These are phyloP conservation scores for Clarias laeviceps DNA, from an alignment of 2,797 vertebrate species.

Conservation along the genomic window DNA sequence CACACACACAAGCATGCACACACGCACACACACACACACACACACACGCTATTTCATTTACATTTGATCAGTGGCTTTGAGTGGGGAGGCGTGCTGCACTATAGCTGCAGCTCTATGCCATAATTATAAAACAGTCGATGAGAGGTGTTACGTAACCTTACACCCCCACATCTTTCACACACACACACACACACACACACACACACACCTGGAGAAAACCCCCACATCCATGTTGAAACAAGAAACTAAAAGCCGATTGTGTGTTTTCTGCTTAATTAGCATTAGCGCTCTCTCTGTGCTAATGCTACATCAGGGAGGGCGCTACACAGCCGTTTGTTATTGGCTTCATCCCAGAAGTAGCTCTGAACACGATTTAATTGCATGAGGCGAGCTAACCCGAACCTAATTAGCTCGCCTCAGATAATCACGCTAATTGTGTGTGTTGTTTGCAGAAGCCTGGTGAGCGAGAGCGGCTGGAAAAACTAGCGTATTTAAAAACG, in stretches of 20 bases:
- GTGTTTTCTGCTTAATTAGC: constrained; percentile 3
- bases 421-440: not conserved
- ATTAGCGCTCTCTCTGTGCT: not conserved
- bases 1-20: not conserved
- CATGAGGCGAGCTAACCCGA: not conserved
- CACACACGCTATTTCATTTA: not conserved
- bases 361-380: not conserved
- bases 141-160: not conserved
- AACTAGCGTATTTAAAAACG: too few species aligned
- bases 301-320: not conserved
- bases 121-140: not conserved
- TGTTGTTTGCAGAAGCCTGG: not conserved
- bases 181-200: not conserved
- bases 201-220: not conserved
- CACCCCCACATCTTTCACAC: not conserved
- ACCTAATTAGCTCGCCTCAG: not conserved
- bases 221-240: too few species aligned
- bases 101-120: not conserved
- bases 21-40: not conserved
- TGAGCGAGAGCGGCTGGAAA: not conserved
- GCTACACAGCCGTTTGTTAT: not conserved
- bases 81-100: not conserved
- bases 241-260: not conserved
- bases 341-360: not conserved
- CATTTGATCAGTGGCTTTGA: not conserved